phyloP scores from a whole-genome alignment of 2,797 vertebrate species.

The Falco cherrug region DNA sequence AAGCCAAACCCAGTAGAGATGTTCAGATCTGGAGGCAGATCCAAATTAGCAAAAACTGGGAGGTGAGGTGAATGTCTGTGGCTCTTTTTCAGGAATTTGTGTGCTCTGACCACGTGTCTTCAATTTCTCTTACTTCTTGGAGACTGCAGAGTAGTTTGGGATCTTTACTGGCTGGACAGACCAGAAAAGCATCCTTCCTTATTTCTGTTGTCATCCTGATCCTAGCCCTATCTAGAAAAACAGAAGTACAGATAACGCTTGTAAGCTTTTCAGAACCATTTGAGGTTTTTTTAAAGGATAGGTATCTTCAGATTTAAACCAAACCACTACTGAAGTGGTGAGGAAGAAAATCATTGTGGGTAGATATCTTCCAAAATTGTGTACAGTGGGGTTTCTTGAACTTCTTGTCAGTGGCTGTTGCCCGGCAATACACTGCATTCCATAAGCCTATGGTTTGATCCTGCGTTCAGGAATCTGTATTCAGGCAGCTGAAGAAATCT shows the following conservation, averaged over 20 bases:
- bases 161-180: not conserved
- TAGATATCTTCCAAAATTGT: not conserved
- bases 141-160: not conserved
- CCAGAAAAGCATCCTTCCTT: not conserved
- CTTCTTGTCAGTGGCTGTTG: not conserved
- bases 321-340: not conserved
- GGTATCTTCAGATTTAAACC: not conserved
- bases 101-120: not conserved
- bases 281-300: not conserved
- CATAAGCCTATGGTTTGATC: not conserved
- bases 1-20: slow-evolving; percentile 17
- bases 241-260: not conserved
- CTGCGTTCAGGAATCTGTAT: too few relatives aligned
- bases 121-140: not conserved
- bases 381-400: not conserved
- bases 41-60: not conserved
- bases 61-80: not conserved
- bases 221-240: not conserved
- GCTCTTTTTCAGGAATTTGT: not conserved
- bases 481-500: not conserved
- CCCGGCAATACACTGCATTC: not conserved
- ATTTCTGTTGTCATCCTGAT: not conserved
- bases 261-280: not conserved
- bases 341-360: not conserved
- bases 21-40: not conserved